phyloP scores from a whole-genome alignment of 2,797 vertebrate genomes.

The Novumbra hubbsi region DNA sequence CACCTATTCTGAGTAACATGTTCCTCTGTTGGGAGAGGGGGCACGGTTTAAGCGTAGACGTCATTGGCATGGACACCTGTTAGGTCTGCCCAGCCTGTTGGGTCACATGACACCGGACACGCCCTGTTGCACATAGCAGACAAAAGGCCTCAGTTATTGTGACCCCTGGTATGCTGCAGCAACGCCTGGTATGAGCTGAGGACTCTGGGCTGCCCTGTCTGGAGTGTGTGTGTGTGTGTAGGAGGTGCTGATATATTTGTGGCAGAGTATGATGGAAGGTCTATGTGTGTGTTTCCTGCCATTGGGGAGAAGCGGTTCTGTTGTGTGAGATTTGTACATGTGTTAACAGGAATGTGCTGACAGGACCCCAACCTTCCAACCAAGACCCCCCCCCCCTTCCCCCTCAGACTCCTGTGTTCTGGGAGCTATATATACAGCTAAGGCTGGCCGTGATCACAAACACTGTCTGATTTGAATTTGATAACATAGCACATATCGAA shows the following conservation, averaged over 20 bases:
- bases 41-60: neutral
- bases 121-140: neutral
- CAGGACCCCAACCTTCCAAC: neutral
- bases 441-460: slow-evolving; percentile 42
- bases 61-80: neutral
- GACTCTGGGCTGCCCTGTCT: too few species aligned
- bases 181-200: neutral
- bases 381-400: neutral
- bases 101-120: neutral
- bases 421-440: slow-evolving; percentile 63
- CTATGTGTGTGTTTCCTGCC: neutral
- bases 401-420: slow-evolving; percentile 51
- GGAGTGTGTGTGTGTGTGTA: neutral
- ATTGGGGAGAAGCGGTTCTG: neutral
- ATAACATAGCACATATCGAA: slow-evolving; percentile 47
- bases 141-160: neutral
- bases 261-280: neutral
- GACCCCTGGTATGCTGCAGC: neutral
- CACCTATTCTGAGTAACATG: neutral
- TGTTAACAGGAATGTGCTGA: slow-evolving; percentile 41
- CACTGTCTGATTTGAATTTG: slow-evolving; percentile 60
- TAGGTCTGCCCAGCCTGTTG: neutral
- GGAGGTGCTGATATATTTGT: neutral
- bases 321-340: slow-evolving; percentile 9
- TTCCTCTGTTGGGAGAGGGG: neutral